Conservation (phyloP, 2,113 vertebrate species). For the Silurus asotus region DNA sequence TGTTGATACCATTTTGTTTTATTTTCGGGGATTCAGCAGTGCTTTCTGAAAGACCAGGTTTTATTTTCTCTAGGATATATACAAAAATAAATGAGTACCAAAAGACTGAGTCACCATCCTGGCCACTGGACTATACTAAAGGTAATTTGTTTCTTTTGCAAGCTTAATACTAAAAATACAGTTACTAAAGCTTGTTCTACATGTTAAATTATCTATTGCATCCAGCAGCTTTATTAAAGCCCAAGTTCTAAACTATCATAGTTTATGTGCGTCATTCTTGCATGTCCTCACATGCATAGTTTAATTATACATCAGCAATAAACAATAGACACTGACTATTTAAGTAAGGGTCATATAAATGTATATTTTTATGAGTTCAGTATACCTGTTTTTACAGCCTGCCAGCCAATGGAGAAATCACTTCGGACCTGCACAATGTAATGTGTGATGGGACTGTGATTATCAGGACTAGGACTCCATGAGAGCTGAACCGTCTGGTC, state of each 20-base stretch:
- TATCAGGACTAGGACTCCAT: conserved; percentile 70
- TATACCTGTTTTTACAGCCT: conserved; percentile 71
- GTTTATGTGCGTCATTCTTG: not conserved
- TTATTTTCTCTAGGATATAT: no score
- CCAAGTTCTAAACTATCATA: not conserved
- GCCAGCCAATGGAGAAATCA: conserved; percentile 75
- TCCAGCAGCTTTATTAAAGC: not conserved
- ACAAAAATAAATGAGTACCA: no score
- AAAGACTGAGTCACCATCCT: no score
- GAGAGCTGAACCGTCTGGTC: conserved; percentile 71
- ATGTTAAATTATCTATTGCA: not conserved
- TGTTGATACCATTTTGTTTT: no score
- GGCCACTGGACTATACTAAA: not conserved
- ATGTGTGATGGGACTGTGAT: conserved; percentile 73
- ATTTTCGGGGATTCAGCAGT: no score
- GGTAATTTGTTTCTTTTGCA: not conserved
- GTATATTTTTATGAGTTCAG: not conserved
- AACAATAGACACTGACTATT: not conserved
- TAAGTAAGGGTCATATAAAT: not conserved
- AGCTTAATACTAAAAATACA: not conserved
- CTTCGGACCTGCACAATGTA: conserved; percentile 71
- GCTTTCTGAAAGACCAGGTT: no score
- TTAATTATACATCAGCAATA: not conserved
- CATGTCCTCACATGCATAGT: not conserved
- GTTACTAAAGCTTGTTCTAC: not conserved